A percentile compares a stretch with the other conserved stretches of the same genome.
phyloP scores from a whole-genome alignment of 2,113 vertebrate genomes.

The Cygnus atratus region DNA sequence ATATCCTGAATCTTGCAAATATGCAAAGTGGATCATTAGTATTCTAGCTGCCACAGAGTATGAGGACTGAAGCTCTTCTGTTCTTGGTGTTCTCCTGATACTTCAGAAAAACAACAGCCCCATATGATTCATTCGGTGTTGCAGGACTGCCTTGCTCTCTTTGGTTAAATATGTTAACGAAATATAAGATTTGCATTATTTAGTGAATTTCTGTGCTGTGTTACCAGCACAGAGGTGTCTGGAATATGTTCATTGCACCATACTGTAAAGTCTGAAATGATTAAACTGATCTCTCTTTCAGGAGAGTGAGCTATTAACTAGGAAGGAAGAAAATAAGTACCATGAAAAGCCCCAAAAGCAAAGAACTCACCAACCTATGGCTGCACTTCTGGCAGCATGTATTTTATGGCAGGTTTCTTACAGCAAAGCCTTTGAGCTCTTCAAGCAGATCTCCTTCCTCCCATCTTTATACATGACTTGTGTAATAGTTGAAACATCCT shows the following conservation, averaged over 20 bases:
- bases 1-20: neutral
- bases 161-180: neutral
- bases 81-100: neutral
- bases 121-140: neutral
- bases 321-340: neutral
- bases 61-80: neutral
- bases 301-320: neutral
- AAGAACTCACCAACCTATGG: neutral
- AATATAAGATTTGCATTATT: neutral
- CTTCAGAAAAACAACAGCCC: neutral
- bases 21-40: neutral
- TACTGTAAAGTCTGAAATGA: neutral
- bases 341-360: neutral
- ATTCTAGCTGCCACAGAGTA: neutral
- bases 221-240: neutral
- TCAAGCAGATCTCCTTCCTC: neutral
- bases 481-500: neutral
- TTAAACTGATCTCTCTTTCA: neutral
- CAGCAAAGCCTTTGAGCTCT: neutral
- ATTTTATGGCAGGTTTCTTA: neutral
- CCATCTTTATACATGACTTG: neutral
- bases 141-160: neutral
- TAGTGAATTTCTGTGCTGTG: neutral
- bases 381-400: rapidly evolving
- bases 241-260: neutral